Base-by-base conservation (phyloP, 2,888 invertebrate species). In the Melanostoma scalare region DNA sequence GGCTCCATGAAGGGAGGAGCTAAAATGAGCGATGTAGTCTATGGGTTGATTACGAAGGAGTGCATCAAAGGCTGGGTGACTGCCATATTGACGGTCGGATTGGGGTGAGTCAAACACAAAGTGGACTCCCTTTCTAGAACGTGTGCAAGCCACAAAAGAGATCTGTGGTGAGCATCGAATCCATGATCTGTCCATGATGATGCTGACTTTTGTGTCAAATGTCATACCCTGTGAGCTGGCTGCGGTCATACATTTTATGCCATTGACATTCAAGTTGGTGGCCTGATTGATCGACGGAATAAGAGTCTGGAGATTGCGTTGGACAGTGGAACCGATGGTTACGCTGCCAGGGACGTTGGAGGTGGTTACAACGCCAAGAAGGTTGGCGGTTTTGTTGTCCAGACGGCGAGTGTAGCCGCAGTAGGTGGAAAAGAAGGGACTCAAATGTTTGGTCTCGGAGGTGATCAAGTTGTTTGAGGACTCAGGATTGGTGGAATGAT, bases 191-290 rank as follows among this genome's bases (percentile, higher is more conserved):
- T 46, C 46, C 46, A 46, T 46, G 2, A 46, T 46, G n/a, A 46
- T 46, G 10, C 46, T 46, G 2, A 46, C 46, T 5, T 46, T 46
- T 3, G 10, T 46, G 46, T 46, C 46, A 20, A 46, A 46, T 2
- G 46, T 46, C 46, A 46, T 46, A 3, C 46, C 46, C 20, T 46
- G 46, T 2, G 46, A 46, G 9, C 46, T 46, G 46, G 46, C n/a
- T 2, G 46, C 46, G 10, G 46, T 46, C 46, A 46, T 46, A 20
- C 46, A 3, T 10, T 46, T 46, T 3, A 46, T 46, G 2, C 10
- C 46, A 10, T 46, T 46, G 10, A 20, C 3, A 5, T 46, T 46
- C 8, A 46, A 9, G 9, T 46, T 46, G 46, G 46, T 10, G n/a
- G 46, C 6, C 5, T 46, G 46, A 10, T 2, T 46, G 10, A 46